Conservation (phyloP, 2,113 vertebrate species). For the Oreotragus oreotragus region DNA sequence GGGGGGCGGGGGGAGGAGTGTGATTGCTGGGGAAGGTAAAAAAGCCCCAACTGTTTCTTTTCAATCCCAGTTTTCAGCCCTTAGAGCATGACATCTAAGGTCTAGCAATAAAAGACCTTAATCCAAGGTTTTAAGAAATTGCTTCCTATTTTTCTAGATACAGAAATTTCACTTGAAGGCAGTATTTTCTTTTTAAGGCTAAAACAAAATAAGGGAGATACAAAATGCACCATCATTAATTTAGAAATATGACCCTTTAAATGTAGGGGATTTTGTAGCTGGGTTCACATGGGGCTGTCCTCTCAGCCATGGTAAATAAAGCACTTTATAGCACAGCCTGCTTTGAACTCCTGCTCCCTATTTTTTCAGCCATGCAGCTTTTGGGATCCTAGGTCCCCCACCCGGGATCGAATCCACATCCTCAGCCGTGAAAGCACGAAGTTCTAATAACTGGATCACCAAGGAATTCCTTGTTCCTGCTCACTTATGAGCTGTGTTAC, state of each 20-base stretch:
- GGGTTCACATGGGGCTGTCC: neutral
- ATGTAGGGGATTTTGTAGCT: neutral
- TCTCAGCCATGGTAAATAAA: neutral
- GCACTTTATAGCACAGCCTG: neutral
- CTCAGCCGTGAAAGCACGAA: neutral
- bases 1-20: too few species aligned
- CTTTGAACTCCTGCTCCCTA: neutral
- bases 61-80: neutral
- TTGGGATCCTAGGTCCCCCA: neutral
- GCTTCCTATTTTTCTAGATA: neutral
- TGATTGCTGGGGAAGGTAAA: neutral
- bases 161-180: neutral
- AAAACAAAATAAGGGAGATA: slow-evolving; percentile 16
- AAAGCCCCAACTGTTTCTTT: neutral
- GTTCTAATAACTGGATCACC: neutral
- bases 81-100: neutral
- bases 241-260: neutral
- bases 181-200: slow-evolving; percentile 37
- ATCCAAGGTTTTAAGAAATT: neutral
- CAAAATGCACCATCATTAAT: neutral
- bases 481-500: neutral
- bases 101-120: neutral
- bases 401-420: fast-evolving
- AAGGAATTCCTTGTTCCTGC: neutral
- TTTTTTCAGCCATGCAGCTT: neutral